phyloP scores from a whole-genome alignment of 2,888 invertebrate species.

The Enchytraeus crypticus region DNA sequence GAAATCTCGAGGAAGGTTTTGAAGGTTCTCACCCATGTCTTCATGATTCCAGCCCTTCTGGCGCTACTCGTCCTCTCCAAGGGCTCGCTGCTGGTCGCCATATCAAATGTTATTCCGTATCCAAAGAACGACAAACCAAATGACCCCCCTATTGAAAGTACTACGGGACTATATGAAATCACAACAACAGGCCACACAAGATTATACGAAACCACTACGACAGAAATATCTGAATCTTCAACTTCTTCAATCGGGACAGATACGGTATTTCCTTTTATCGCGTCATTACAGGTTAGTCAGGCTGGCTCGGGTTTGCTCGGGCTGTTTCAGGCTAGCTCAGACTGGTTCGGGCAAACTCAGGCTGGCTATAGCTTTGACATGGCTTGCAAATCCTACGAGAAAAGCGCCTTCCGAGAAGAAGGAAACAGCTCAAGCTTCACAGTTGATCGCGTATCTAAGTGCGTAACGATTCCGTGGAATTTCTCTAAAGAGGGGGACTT shows the following conservation, averaged over 20 bases:
- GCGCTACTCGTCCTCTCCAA: slow-evolving; percentile 39
- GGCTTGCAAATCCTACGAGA: neutral
- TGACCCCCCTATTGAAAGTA: no score
- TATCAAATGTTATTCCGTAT: slow-evolving; percentile 5
- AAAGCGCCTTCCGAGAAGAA: neutral
- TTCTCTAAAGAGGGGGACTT: neutral
- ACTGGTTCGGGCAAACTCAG: no score
- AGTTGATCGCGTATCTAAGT: no score
- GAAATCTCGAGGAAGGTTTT: slow-evolving; percentile 24
- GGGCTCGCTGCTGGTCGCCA: slow-evolving; percentile 15
- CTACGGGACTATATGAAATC: no score
- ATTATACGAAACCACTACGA: no score
- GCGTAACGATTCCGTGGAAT: neutral
- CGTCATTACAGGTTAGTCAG: no score
- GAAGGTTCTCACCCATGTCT: slow-evolving; percentile 65
- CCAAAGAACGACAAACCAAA: neutral
- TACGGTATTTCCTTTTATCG: no score
- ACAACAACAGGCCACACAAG: no score
- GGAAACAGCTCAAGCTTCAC: neutral
- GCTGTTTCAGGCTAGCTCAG: no score
- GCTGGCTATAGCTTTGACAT: neutral
- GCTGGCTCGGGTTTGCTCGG: no score
- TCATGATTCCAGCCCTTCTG: slow-evolving; percentile 77
- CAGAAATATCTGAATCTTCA: no score
- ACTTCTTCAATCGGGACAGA: no score